phyloP scores from a whole-genome alignment of 2,888 invertebrate genomes.

The Stenodema calcarata region DNA sequence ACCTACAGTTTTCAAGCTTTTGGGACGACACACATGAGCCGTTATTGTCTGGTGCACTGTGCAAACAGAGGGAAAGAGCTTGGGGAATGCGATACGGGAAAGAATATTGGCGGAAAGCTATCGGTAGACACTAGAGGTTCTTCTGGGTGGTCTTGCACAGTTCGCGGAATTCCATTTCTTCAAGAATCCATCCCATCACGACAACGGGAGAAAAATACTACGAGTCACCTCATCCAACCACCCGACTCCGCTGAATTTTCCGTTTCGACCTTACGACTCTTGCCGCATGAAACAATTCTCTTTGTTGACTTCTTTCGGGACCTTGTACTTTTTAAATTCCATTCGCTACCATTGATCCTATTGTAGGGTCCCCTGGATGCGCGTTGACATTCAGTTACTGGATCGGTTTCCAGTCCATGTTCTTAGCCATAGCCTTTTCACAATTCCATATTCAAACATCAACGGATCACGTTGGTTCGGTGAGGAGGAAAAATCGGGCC shows the following conservation, averaged over 20 bases:
- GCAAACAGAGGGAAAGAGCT: neutral
- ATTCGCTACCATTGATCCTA: neutral
- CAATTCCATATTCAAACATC: too few relatives aligned
- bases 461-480: too few relatives aligned
- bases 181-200: conserved; percentile 42
- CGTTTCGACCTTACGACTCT: neutral
- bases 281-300: neutral
- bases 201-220: conserved; percentile 11
- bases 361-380: neutral
- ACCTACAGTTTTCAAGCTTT: neutral
- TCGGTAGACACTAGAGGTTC: neutral
- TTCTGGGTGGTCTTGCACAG: neutral
- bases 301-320: neutral
- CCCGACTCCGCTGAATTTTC: neutral
- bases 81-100: neutral
- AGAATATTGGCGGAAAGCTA: neutral
- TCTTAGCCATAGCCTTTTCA: too few relatives aligned
- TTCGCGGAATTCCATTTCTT: conserved; percentile 28
- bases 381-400: neutral
- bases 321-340: neutral
- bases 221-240: neutral
- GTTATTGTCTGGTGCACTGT: neutral
- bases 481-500: too few relatives aligned
- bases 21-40: neutral
- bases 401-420: too few relatives aligned